Percentiles rank a stretch among this genome's conserved stretches.
These are phyloP conservation scores for Baronia brevicornis DNA, from an alignment of 2,888 invertebrate species.

Conservation along the genomic window DNA sequence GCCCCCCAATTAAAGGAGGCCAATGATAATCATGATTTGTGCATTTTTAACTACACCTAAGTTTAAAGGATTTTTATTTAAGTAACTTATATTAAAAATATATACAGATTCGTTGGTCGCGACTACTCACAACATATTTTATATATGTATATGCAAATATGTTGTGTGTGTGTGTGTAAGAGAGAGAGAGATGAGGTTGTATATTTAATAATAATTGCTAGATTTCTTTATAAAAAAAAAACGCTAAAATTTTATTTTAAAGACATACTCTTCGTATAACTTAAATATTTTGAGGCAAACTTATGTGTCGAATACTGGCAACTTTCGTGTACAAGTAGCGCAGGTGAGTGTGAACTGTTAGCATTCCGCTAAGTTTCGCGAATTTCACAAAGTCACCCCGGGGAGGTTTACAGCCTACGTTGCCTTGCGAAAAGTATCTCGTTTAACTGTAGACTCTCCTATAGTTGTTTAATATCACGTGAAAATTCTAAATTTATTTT, in stretches of 20 bases:
- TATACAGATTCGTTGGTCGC: not conserved
- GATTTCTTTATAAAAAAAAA: too few relatives aligned
- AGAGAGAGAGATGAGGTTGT: too few relatives aligned
- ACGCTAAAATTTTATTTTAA: too few relatives aligned
- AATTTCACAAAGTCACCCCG: slow-evolving; percentile 14
- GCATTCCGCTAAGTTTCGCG: slow-evolving; percentile 12
- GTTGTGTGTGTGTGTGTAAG: not conserved
- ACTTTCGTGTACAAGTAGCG: slow-evolving; percentile 14
- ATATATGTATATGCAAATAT: not conserved
- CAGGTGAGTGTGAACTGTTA: slow-evolving; percentile 14
- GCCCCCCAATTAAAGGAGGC: too few relatives aligned
- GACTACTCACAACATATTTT: not conserved
- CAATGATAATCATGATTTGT: too few relatives aligned
- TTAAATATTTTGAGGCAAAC: slow-evolving; percentile 11
- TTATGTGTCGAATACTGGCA: slow-evolving; percentile 10
- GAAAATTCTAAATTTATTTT: too few relatives aligned
- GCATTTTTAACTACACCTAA: too few relatives aligned
- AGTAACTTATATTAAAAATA: not conserved
- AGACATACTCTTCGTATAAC: too few relatives aligned
- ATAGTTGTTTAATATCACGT: not conserved
- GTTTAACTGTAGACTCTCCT: not conserved
- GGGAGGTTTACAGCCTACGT: slow-evolving; percentile 8
- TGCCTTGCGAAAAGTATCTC: slow-evolving; percentile 8
- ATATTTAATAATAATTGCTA: too few relatives aligned
- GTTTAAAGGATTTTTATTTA: not conserved